Percentiles rank a stretch among this genome's conserved stretches.
Conservation (phyloP, 2,888 invertebrate genomes). For the Rugalucina vietnamica region DNA sequence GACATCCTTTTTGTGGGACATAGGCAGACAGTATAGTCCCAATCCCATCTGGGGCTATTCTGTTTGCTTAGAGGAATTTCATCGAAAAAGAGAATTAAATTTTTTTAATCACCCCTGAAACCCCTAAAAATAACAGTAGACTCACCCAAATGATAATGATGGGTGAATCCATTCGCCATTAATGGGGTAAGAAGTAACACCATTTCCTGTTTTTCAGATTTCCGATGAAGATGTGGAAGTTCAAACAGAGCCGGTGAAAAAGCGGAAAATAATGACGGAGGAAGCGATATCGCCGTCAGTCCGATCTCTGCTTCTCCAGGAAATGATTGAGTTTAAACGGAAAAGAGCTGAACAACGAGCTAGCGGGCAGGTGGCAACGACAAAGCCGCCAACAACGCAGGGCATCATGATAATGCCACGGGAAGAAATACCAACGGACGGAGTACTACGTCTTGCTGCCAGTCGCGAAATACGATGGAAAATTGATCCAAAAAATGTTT, state of each 20-base stretch:
- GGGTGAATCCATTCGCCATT: too few relatives aligned
- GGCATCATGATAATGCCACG: slow-evolving; percentile 60
- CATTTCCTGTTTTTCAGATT: too few relatives aligned
- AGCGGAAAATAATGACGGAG: slow-evolving; percentile 1
- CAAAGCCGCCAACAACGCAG: neutral
- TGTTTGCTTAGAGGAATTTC: too few relatives aligned
- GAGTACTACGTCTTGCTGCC: slow-evolving; percentile 53
- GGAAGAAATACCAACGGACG: slow-evolving; percentile 43
- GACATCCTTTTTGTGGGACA: too few relatives aligned
- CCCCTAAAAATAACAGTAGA: too few relatives aligned
- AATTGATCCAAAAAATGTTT: slow-evolving; percentile 15
- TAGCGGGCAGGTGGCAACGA: slow-evolving; percentile 14
- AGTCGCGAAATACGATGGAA: slow-evolving; percentile 59
- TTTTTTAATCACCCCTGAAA: too few relatives aligned
- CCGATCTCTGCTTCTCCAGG: slow-evolving; percentile 46
- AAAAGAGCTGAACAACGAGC: slow-evolving; percentile 48
- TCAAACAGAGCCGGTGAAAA: slow-evolving; percentile 1
- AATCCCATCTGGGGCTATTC: too few relatives aligned
- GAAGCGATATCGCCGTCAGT: slow-evolving; percentile 28
- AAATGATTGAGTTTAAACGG: slow-evolving; percentile 59
- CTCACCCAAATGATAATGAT: too few relatives aligned
- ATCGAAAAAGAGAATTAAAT: too few relatives aligned
- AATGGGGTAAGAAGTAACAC: too few relatives aligned
- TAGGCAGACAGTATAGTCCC: too few relatives aligned
- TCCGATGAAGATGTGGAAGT: neutral